These are phyloP conservation scores for Kradibia gibbosae DNA, from an alignment of 1,140 invertebrate genomes.

Conservation along the genomic window DNA sequence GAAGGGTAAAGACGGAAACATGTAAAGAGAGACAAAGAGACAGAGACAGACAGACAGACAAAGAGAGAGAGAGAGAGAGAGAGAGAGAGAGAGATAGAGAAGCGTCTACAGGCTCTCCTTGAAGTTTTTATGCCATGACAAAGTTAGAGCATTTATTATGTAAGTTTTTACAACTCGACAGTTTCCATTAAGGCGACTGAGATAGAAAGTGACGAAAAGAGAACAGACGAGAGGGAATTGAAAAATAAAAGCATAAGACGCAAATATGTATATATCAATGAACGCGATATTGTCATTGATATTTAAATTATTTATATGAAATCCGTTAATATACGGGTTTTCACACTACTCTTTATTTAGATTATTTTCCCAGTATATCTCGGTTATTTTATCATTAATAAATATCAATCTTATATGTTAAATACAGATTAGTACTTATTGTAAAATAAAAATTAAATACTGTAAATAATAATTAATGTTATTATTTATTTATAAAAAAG, in stretches of 20 bases:
- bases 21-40: not conserved
- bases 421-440: too few relatives aligned
- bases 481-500: too few relatives aligned
- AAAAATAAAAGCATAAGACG: conserved; percentile 10
- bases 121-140: conserved; percentile 53
- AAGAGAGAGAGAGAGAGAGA: not conserved
- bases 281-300: not conserved
- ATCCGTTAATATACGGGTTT: not conserved
- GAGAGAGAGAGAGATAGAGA: conserved; percentile 7
- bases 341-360: too few relatives aligned
- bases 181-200: conserved; percentile 42
- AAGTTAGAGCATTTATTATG: conserved; percentile 44
- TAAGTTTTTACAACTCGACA: conserved; percentile 51
- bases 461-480: too few relatives aligned
- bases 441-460: too few relatives aligned
- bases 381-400: too few relatives aligned
- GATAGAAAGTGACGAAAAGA: conserved; percentile 23
- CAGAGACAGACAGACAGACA: conserved; percentile 1
- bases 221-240: not conserved
- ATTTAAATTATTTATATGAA: conserved; percentile 11
- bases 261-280: not conserved
- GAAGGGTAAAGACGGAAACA: conserved; percentile 35
- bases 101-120: conserved; percentile 43
- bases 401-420: too few relatives aligned
- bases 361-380: too few relatives aligned